A percentile compares a stretch with the other conserved stretches of the same genome.
Conservation (phyloP, 1,140 invertebrate genomes). For the Leptoteleia sp. region DNA sequence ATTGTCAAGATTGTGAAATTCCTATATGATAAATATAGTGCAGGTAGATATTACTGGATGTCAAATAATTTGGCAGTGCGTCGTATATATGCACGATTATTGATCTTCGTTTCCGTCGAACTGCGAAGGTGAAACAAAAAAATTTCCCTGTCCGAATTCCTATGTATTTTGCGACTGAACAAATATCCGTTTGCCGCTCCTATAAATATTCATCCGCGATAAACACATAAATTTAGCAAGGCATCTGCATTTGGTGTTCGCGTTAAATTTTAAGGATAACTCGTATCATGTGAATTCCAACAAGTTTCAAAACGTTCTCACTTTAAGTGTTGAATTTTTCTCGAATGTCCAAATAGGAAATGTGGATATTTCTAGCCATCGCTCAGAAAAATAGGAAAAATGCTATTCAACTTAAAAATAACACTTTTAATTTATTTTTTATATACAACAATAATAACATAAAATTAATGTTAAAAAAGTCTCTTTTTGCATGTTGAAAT, state of each 20-base stretch:
- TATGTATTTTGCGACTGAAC: slow-evolving; percentile 43
- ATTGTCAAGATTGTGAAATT: too few relatives aligned
- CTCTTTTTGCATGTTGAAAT: too few relatives aligned
- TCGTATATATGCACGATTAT: slow-evolving; percentile 16
- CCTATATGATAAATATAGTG: too few relatives aligned
- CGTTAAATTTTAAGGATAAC: slow-evolving; percentile 25
- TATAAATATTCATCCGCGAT: slow-evolving; percentile 56
- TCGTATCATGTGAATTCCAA: slow-evolving; percentile 18
- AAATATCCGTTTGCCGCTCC: slow-evolving; percentile 42
- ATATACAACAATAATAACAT: too few relatives aligned
- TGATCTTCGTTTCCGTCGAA: slow-evolving; percentile 28
- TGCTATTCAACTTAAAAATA: too few relatives aligned
- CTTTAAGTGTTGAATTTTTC: slow-evolving; percentile 5
- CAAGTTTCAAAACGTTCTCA: slow-evolving; percentile 5
- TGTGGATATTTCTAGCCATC: too few relatives aligned
- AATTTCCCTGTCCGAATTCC: slow-evolving; percentile 5
- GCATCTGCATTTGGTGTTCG: slow-evolving; percentile 5
- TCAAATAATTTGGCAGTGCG: too few relatives aligned
- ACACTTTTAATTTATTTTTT: too few relatives aligned
- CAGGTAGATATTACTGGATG: too few relatives aligned
- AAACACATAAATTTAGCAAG: slow-evolving; percentile 50
- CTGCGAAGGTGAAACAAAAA: slow-evolving; percentile 41
- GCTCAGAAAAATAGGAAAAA: too few relatives aligned
- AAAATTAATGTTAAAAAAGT: too few relatives aligned
- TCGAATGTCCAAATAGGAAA: background rate